A percentile compares a stretch with the other conserved stretches of the same genome.
These are phyloP conservation scores for Drosophila sp. DNA, from an alignment of 1,140 invertebrate species.

Conservation along the genomic window DNA sequence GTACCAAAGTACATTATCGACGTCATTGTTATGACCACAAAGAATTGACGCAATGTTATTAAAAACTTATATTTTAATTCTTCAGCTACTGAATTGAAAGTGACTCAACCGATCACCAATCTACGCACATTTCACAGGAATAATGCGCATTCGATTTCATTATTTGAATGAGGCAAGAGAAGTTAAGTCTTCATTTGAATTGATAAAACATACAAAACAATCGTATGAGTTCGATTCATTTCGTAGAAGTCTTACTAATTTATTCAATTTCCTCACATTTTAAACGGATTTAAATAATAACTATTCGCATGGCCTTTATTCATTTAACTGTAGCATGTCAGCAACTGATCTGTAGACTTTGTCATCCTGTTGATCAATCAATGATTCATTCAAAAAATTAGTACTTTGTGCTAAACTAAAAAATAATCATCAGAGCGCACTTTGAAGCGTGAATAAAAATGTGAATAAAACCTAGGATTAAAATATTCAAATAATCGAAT, in stretches of 20 bases:
- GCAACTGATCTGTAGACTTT: background rate
- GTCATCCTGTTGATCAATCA: background rate
- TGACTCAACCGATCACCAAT: conserved; percentile 4
- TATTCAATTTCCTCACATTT: conserved; percentile 10
- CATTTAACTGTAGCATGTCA: background rate
- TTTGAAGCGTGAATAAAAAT: background rate
- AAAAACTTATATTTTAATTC: conserved; percentile 24
- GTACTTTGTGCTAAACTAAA: background rate
- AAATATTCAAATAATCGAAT: conserved; percentile 6
- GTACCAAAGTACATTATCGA: conserved; percentile 58
- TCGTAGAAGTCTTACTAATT: background rate
- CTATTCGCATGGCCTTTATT: background rate
- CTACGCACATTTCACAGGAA: no score
- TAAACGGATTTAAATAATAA: conserved; percentile 17
- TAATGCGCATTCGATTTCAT: background rate
- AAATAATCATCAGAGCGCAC: background rate
- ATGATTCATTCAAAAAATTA: background rate
- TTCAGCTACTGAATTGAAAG: background rate
- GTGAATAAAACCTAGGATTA: background rate
- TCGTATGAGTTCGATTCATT: background rate
- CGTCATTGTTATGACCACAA: conserved; percentile 56
- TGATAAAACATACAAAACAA: background rate
- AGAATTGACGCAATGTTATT: conserved; percentile 49
- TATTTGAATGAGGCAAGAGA: background rate
- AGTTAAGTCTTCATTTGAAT: background rate